phyloP scores from a whole-genome alignment of 2,113 vertebrate genomes.

The Kryptolebias marmoratus region DNA sequence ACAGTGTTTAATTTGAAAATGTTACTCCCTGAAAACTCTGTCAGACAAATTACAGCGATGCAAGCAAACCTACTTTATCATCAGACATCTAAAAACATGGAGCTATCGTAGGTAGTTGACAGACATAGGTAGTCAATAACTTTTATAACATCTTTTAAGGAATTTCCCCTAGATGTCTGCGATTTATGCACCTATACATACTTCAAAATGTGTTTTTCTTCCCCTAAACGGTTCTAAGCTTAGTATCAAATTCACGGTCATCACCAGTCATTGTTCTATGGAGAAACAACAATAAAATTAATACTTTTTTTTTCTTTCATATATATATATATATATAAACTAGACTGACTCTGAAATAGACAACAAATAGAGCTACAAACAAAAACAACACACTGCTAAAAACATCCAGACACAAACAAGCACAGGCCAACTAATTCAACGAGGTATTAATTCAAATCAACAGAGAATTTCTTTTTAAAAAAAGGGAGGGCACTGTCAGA shows the following conservation, averaged over 20 bases:
- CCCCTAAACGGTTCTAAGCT: conserved; percentile 42
- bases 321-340: conserved; percentile 37
- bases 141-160: conserved; percentile 43
- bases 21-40: conserved; percentile 72
- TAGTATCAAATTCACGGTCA: conserved; percentile 63
- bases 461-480: conserved; percentile 55
- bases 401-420: conserved; percentile 90
- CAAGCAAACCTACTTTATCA: conserved; percentile 54
- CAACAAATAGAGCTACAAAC: conserved; percentile 84
- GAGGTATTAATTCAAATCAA: conserved; percentile 87
- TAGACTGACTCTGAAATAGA: conserved; percentile 85
- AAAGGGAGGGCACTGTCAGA: conserved; percentile 77
- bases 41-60: conserved; percentile 53
- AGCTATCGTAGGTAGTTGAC: conserved; percentile 78
- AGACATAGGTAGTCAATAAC: conserved; percentile 78
- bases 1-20: conserved; percentile 74
- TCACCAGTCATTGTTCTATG: conserved; percentile 55
- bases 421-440: conserved; percentile 85
- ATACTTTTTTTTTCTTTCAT: conserved; percentile 43
- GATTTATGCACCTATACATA: conserved; percentile 44
- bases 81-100: conserved; percentile 36
- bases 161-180: conserved; percentile 58
- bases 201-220: conserved; percentile 45
- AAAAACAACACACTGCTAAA: conserved; percentile 80
- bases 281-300: conserved; percentile 63